Evolutionary conservation across 2,797 vertebrate genomes (phyloP), one percentile per base, ranked within the genome.

Genomic region (Knipowitschia caucasica): DNA sequence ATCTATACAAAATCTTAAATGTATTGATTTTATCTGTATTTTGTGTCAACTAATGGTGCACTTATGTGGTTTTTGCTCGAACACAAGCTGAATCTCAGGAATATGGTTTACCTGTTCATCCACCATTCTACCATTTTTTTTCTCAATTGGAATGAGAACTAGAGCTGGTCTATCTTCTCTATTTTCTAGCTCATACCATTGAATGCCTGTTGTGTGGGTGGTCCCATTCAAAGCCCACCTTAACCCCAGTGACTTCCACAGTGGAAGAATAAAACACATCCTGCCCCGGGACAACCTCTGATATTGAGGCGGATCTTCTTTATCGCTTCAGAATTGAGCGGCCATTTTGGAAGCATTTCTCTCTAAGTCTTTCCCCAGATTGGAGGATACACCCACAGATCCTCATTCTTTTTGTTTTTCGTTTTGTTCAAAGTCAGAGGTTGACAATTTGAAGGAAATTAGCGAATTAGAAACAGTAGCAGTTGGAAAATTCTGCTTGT

Each of bases 301-400:
- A 12, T 62, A 69, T 26, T 3, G 39, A 35, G 51, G 7, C 38
- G 60, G 45, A 67, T 58, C 56, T 50, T 54, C 36, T 34, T 40
- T 25, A 30, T 35, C 31, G 20, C 53, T 55, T 30, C 35, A 57
- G 69, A 50, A 69, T 64, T 43, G 42, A 73, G 31, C 53, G 26
- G 38, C 60, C 39, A 44, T 24, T 66, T 77, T 82, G 63, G 69
- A 82, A 78, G 74, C 76, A 80, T 78, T 78, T 55, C 27, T 64
- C 44, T 7, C 31, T 9, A 14, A 26, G 40, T 64, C 49, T 52
- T 62, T 38, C 54, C 29, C 27, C 1, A 47, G 46, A 26, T 25
- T 23, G 12, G 38, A 3, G 20, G 14, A 43, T 43, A 7, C 27
- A 10, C n/a, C n/a, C n/a, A 3, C 27, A 29, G 27, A 10, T 10